Evolutionary conservation across 2,797 vertebrate genomes (phyloP), one percentile per base, ranked within the genome.

Genomic region (Ctenopoma kingsleyae): DNA sequence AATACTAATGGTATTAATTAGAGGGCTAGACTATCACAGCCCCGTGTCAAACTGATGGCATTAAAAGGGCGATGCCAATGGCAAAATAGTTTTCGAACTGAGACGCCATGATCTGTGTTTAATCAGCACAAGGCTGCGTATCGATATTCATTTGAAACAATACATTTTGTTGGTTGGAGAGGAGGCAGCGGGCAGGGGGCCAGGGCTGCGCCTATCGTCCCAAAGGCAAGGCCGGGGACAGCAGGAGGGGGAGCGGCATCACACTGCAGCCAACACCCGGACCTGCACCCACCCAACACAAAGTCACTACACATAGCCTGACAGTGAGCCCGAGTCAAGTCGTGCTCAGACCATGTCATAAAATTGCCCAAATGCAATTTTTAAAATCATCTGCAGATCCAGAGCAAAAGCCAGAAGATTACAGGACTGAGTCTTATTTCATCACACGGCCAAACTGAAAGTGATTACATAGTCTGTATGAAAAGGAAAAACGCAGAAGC

Each of bases 121-220:
- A 69, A 87, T 87, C 76, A 81, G 66, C 73, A 78, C 50, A 75
- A 79, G 32, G 68, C 71, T 71, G 61, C 58, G 77, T 77, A 86
- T 86, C 80, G 80, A 92, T 80, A 85, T 82, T 88, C 74, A 86
- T 84, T 84, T 79, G 65, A 49, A 77, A 81, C 79, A 66, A 77
- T 60, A 78, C 65, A 61, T 74, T 50, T 23, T 74, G 75, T 78
- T 79, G 77, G 64, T 78, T 75, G 73, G 67, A 84, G 74, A 81
- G 52, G 70, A 80, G 55, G 74, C 78, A 67, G 72, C 73, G 73
- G 75, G 86, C 84, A 82, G 74, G 70, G 83, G 82, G 71, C 78
- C 82, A 88, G 77, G 57, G 80, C 72, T 79, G 74, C 61, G 62
- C 72, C 71, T 67, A 22, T 74, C 57, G 83, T 81, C 84, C 82